Evolutionary conservation across 2,113 vertebrate genomes (phyloP).

Genomic region (Dermatemys mawii): DNA sequence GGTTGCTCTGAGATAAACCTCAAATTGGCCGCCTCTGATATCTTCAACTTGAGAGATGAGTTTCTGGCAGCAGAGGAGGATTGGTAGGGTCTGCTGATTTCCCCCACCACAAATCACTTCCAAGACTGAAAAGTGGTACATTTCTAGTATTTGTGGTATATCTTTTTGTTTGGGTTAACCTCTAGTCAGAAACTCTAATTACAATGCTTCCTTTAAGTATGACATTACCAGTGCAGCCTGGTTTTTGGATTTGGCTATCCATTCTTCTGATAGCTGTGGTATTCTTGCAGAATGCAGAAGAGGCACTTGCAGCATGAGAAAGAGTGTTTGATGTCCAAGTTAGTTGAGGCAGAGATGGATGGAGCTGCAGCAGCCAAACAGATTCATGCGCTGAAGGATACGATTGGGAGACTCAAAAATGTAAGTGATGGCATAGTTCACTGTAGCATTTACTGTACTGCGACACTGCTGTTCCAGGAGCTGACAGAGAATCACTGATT

Average conservation of each 20-base stretch:
- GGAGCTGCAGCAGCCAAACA: slow-evolving; percentile 88
- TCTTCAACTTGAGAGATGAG: background rate
- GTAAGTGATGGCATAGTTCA: slow-evolving; percentile 50
- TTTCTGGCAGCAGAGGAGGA: background rate
- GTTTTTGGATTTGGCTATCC: background rate
- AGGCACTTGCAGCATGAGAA: slow-evolving; percentile 80
- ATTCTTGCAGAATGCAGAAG: slow-evolving; percentile 78
- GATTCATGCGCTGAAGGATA: slow-evolving; percentile 83
- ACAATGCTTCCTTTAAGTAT: background rate
- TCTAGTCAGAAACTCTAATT: background rate
- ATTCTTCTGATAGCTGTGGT: slow-evolving; percentile 12
- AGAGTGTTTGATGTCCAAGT: slow-evolving; percentile 85
- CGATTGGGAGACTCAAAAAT: slow-evolving; percentile 82
- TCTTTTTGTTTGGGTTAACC: background rate
- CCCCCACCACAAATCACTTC: background rate
- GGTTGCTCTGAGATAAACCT: background rate
- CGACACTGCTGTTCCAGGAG: background rate
- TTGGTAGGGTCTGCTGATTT: background rate
- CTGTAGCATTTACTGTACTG: background rate
- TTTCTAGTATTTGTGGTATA: background rate
- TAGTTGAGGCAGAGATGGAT: slow-evolving; percentile 88
- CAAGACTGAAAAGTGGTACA: background rate
- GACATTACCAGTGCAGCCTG: background rate
- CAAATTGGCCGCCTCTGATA: background rate
- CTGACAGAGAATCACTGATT: background rate